Percentiles rank a stretch among this genome's conserved stretches.
phyloP scores from a whole-genome alignment of 1,140 invertebrate species.

The Luehdorfia chinensis region DNA sequence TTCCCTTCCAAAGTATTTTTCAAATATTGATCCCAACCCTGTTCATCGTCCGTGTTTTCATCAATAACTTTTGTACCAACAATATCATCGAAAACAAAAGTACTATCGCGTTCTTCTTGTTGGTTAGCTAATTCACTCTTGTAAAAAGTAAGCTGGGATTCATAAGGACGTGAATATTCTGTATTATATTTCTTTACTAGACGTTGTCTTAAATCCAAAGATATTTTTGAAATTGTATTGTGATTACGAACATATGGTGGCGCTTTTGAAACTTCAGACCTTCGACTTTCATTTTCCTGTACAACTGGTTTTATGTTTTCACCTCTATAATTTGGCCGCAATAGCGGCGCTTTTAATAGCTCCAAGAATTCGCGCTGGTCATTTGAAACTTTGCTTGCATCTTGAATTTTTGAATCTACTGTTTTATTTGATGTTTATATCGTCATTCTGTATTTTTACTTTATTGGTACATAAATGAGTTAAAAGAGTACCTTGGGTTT shows the following conservation, averaged over 20 bases:
- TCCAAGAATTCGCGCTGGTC: constrained; percentile 26
- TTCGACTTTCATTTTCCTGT: background rate
- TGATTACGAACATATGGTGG: constrained; percentile 8
- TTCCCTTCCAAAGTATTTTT: constrained; percentile 3
- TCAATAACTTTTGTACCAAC: background rate
- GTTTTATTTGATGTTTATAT: background rate
- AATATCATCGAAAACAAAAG: constrained; percentile 2
- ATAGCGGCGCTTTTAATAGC: constrained; percentile 28
- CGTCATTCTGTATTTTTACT: constrained; percentile 7
- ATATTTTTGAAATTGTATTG: constrained; percentile 4
- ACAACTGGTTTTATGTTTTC: background rate
- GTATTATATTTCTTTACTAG: constrained; percentile 5
- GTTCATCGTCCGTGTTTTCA: background rate
- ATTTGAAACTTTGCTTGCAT: constrained; percentile 14
- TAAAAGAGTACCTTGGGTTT: constrained; percentile 3
- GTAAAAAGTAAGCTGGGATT: background rate
- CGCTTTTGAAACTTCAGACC: background rate
- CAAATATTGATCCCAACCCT: background rate
- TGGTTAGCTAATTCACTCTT: constrained; percentile 8
- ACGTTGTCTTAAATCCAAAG: background rate
- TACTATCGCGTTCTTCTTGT: background rate
- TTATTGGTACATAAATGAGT: constrained; percentile 1
- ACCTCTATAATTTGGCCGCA: constrained; percentile 10
- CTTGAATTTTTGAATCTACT: constrained; percentile 7
- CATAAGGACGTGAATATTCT: constrained; percentile 11